Evolutionary conservation across 2,113 vertebrate species (phyloP).

Genomic region (Ceyx cyanopectus): DNA sequence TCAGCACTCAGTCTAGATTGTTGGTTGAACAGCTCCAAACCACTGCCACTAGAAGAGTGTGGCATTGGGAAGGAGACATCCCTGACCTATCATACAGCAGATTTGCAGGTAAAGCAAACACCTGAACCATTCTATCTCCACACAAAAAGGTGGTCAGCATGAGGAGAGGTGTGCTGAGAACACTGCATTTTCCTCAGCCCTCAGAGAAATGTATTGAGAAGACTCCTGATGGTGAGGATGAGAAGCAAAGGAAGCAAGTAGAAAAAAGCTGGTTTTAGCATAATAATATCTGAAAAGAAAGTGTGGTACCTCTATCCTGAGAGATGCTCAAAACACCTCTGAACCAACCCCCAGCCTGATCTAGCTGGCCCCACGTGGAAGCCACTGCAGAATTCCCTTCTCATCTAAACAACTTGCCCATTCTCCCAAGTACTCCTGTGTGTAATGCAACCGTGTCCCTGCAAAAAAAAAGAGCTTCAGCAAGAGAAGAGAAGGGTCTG

Average conservation of each 20-base stretch:
- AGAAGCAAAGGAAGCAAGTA: neutral
- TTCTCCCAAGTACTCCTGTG: neutral
- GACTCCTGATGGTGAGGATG: neutral
- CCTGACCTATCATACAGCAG: neutral
- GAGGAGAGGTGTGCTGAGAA: neutral
- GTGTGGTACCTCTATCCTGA: neutral
- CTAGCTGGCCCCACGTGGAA: neutral
- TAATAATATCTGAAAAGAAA: neutral
- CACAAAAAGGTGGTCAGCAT: neutral
- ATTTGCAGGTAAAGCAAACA: neutral
- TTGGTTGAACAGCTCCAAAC: neutral
- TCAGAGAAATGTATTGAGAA: neutral
- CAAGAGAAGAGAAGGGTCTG: rapidly evolving
- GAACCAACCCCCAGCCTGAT: neutral
- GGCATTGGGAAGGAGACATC: neutral
- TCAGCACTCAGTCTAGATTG: neutral
- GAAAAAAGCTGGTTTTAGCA: neutral
- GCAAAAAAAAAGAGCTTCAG: neutral
- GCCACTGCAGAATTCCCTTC: neutral
- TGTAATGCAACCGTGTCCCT: rapidly evolving
- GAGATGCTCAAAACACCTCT: neutral
- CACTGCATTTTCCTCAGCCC: neutral
- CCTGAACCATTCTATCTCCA: rapidly evolving
- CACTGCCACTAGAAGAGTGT: no score
- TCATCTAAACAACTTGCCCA: neutral